Evolutionary conservation across 2,113 vertebrate species (phyloP).

Genomic region (Herpailurus yagouaroundi): DNA sequence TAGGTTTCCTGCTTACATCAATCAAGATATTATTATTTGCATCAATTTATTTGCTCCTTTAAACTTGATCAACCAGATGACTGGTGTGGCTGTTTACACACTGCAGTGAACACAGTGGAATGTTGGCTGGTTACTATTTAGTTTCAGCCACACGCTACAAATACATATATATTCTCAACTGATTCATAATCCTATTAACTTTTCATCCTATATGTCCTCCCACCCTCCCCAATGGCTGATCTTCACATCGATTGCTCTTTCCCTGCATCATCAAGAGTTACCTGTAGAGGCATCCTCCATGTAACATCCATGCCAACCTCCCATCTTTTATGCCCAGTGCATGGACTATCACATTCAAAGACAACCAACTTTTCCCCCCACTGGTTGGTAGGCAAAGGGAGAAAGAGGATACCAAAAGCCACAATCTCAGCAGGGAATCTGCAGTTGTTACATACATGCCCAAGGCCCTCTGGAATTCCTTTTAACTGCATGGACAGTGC

Average conservation of each 20-base stretch:
- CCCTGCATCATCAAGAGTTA: background rate
- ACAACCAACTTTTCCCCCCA: background rate
- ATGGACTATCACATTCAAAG: background rate
- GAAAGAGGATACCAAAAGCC: background rate
- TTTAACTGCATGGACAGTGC: too few species aligned
- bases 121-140: background rate
- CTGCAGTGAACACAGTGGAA: background rate
- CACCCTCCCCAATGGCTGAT: background rate
- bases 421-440: background rate
- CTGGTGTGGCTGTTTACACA: background rate
- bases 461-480: background rate
- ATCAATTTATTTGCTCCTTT: background rate
- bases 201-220: background rate
- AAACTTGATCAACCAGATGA: background rate
- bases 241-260: background rate
- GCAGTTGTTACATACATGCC: background rate
- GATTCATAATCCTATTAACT: background rate
- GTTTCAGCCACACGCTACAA: background rate
- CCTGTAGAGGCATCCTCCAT: background rate
- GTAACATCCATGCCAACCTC: background rate
- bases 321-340: background rate
- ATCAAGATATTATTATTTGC: background rate
- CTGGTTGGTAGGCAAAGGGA: background rate
- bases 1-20: background rate
- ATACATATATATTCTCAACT: background rate